Evolutionary conservation across 2,888 invertebrate genomes (phyloP).

Genomic region (Palloptera scutellata): DNA sequence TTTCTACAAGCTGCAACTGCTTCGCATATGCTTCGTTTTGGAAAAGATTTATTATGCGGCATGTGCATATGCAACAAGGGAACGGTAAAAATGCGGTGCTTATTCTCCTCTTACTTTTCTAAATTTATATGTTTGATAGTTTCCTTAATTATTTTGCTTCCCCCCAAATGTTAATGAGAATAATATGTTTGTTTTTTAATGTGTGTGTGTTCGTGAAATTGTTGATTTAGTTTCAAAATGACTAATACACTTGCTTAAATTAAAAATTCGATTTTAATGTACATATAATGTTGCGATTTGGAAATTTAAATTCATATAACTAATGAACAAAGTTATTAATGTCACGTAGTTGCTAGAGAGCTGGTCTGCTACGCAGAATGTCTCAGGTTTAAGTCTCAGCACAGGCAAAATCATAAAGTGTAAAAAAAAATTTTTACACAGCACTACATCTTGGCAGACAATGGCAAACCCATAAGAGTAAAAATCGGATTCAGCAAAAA

Average conservation of each 20-base stretch:
- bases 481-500: no score
- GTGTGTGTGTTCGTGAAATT: neutral
- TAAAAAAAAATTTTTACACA: no score
- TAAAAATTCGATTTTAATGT: neutral
- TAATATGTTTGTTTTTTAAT: neutral
- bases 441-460: no score
- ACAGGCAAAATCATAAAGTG: no score
- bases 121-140: neutral
- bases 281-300: neutral
- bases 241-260: conserved; percentile 2
- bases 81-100: no score
- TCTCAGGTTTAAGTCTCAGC: no score
- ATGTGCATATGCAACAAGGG: neutral
- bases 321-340: no score
- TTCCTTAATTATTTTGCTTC: neutral
- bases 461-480: no score
- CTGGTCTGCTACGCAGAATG: no score
- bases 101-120: no score
- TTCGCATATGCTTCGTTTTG: conserved; percentile 2
- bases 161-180: neutral
- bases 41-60: neutral
- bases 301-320: neutral
- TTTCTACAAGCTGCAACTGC: neutral
- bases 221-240: neutral
- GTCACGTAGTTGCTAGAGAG: no score